Evolutionary conservation across 2,888 invertebrate genomes (phyloP), one percentile per base, ranked within the genome.

Genomic region (Aleiodes testaceus): DNA sequence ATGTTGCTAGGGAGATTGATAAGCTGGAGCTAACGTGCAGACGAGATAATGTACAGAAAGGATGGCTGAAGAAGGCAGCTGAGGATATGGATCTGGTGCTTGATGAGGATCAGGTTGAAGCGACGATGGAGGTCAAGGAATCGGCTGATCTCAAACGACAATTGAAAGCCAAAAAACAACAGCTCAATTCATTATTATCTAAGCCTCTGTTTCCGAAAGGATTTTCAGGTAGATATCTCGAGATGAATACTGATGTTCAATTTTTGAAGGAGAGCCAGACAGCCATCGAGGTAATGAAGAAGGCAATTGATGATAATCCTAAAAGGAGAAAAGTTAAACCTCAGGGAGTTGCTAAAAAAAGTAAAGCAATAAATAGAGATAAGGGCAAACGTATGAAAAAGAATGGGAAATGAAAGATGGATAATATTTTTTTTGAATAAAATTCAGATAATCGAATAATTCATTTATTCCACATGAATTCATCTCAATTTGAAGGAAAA

Each of bases 61-160:
- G 94, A 20, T 99, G 98, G 98, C 89, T 95, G 82, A 92, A 94
- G 78, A 94, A 93, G 84, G 93, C 94, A 1, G 96, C 96, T 0
- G 91, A 92, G 75, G 97, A 97, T 77, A 95, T 97, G 93, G 98
- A 98, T 86, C 93, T 97, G 80, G 92, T 98, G 72, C 88, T 97
- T 1, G 97, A 97, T 80, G 94, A 95, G 47, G 92, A 92, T 73
- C 87, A 89, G 78, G 75, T 82, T 18, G 82, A 85, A 61, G 75
- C 77, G 12, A 79, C 83, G 4, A 79, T 78, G 74, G 85, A 86
- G 72, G 76, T 72, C 20, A 80, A 88, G 75, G 88, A 88, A 75
- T 76, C 81, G 1, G 87, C 90, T 81, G 90, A 88, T 84, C 85
- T 80, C 74, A 87, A 86, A 86, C 89, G 88, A 63, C 88, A 88